A percentile compares a stretch with the other conserved stretches of the same genome.
Evolutionary conservation across 2,888 invertebrate genomes (phyloP).

Genomic region (Archaeoteleia sp.): DNA sequence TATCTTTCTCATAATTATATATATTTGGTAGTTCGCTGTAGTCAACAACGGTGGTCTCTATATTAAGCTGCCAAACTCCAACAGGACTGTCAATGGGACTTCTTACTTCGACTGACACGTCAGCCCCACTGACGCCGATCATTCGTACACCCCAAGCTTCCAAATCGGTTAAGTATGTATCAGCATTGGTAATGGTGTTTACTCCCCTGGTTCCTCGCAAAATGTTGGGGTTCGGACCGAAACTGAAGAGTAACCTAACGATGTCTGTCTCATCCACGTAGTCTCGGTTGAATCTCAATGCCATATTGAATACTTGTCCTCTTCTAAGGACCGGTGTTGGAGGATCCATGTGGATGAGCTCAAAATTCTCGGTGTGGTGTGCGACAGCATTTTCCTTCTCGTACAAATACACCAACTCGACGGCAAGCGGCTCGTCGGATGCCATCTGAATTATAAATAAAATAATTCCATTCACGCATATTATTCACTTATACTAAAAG

Average conservation of each 20-base stretch:
- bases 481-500: no score
- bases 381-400: constrained; percentile 81
- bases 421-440: constrained; percentile 76
- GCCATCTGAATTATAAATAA: constrained; percentile 56
- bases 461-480: neutral
- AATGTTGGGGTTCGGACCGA: constrained; percentile 77
- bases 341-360: constrained; percentile 81
- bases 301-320: constrained; percentile 83
- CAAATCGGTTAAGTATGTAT: constrained; percentile 61
- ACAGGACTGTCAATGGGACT: constrained; percentile 81
- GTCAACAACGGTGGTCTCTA: constrained; percentile 78
- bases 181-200: constrained; percentile 66
- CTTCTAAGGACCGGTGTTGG: constrained; percentile 82
- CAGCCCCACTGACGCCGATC: constrained; percentile 61
- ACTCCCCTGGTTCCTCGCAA: constrained; percentile 78
- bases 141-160: constrained; percentile 75
- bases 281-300: constrained; percentile 80
- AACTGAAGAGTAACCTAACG: constrained; percentile 81
- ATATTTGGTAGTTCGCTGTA: constrained; percentile 71
- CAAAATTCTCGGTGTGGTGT: constrained; percentile 83
- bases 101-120: constrained; percentile 77
- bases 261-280: constrained; percentile 80
- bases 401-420: constrained; percentile 80
- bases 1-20: constrained; percentile 80
- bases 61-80: constrained; percentile 81